Evolutionary conservation across 2,113 vertebrate species (phyloP).

Genomic region (Sclerurus mexicanus): DNA sequence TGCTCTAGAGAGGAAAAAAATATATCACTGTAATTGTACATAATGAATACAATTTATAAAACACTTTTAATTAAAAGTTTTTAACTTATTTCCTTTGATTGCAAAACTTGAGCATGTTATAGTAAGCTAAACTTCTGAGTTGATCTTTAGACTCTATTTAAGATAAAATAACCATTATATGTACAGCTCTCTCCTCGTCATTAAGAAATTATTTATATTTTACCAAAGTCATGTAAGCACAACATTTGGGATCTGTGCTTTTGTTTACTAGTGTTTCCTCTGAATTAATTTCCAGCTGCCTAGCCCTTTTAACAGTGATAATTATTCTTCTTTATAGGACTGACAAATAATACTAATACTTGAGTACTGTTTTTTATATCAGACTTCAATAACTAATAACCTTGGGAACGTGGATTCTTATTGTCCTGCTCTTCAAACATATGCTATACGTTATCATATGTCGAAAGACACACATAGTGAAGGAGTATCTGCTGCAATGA

Average conservation of each 20-base stretch:
- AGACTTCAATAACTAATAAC: neutral
- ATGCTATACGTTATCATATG: neutral
- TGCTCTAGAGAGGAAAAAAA: slow-evolving; percentile 50
- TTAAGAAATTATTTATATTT: slow-evolving; percentile 27
- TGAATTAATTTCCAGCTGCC: slow-evolving; percentile 2
- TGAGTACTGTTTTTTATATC: neutral
- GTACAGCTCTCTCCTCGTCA: slow-evolving; percentile 34
- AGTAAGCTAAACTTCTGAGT: neutral
- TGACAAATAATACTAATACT: neutral
- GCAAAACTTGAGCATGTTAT: neutral
- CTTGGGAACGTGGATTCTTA: neutral
- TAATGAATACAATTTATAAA: slow-evolving; percentile 61
- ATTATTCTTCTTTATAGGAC: neutral
- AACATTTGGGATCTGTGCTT: neutral
- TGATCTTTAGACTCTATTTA: slow-evolving; percentile 39
- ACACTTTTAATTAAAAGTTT: slow-evolving; percentile 56
- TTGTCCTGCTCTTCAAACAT: neutral
- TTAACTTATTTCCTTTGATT: neutral
- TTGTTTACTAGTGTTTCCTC: neutral
- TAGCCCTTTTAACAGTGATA: neutral
- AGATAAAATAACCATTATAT: neutral
- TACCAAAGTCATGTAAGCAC: neutral
- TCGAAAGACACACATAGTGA: neutral
- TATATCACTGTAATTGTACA: slow-evolving; percentile 54
- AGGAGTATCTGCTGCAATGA: neutral